Evolutionary conservation across 2,888 invertebrate species (phyloP).

Genomic region (Eulithis testata): DNA sequence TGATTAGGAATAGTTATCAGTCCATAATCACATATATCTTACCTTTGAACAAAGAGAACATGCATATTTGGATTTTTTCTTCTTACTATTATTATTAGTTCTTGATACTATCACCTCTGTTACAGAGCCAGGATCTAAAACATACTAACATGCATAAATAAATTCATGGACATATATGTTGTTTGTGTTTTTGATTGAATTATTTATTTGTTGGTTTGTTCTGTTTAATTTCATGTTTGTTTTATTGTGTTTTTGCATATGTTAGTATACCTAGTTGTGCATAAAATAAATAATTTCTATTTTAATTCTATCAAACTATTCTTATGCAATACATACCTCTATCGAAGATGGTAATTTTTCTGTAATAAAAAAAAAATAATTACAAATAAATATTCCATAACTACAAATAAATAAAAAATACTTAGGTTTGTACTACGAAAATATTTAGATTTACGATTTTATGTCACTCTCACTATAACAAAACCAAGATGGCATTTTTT

Average conservation of each 20-base stretch:
- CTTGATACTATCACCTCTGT: conserved; percentile 22
- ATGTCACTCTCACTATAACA: too few species aligned
- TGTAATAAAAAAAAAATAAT: conserved; percentile 40
- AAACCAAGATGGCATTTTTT: too few species aligned
- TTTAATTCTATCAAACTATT: neutral
- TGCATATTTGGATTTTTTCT: conserved; percentile 22
- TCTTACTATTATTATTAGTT: conserved; percentile 14
- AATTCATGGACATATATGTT: neutral
- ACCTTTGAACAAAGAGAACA: conserved; percentile 38
- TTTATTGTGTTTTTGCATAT: too few species aligned
- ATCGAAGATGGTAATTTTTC: conserved; percentile 38
- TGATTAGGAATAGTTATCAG: too few species aligned
- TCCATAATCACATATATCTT: conserved; percentile 5
- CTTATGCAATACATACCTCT: conserved; percentile 40
- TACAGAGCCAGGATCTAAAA: conserved; percentile 28
- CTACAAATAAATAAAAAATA: too few species aligned
- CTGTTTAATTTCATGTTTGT: too few species aligned
- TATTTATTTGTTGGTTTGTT: too few species aligned
- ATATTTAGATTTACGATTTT: too few species aligned
- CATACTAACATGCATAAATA: neutral
- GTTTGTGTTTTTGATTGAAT: too few species aligned
- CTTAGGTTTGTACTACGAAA: too few species aligned
- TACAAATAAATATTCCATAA: neutral
- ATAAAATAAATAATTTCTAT: too few species aligned
- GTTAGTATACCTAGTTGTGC: too few species aligned